phyloP scores from a whole-genome alignment of 2,888 invertebrate genomes.

The Venusia cambrica region DNA sequence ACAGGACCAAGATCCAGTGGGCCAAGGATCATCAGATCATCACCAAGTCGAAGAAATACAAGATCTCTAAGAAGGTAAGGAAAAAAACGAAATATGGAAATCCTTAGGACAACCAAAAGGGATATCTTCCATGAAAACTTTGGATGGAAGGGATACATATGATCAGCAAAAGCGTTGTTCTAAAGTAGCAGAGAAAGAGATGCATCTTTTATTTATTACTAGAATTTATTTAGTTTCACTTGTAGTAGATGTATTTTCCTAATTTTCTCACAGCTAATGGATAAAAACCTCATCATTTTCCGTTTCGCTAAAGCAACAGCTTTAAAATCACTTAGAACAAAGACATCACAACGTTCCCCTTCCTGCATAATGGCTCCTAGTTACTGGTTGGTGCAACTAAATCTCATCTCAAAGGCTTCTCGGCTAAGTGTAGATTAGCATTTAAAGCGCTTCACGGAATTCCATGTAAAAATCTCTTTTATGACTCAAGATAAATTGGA shows the following conservation, averaged over 20 bases:
- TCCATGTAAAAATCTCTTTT: constrained; percentile 11
- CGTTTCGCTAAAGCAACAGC: background rate
- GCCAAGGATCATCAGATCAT: constrained; percentile 91
- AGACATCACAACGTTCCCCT: constrained; percentile 6
- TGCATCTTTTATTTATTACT: too few relatives aligned
- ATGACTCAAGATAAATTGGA: too few relatives aligned
- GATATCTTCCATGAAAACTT: too few relatives aligned
- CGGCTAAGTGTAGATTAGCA: constrained; percentile 21
- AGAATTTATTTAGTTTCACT: too few relatives aligned
- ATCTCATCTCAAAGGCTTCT: constrained; percentile 15
- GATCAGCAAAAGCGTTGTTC: too few relatives aligned
- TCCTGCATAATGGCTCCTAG: constrained; percentile 17
- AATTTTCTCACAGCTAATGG: too few relatives aligned
- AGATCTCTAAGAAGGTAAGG: constrained; percentile 90
- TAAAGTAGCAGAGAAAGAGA: too few relatives aligned
- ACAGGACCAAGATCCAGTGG: constrained; percentile 93
- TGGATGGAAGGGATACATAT: too few relatives aligned
- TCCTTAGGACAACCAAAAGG: too few relatives aligned
- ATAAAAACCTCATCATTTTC: too few relatives aligned
- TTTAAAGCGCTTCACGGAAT: constrained; percentile 16
- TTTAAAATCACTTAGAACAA: constrained; percentile 14
- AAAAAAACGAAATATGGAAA: too few relatives aligned
- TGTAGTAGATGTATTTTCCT: too few relatives aligned
- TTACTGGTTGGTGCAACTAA: constrained; percentile 9
- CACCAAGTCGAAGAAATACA: constrained; percentile 89